Evolutionary conservation across 2,888 invertebrate species (phyloP), one percentile per base, ranked within the genome.

Genomic region (Troilus luridus): DNA sequence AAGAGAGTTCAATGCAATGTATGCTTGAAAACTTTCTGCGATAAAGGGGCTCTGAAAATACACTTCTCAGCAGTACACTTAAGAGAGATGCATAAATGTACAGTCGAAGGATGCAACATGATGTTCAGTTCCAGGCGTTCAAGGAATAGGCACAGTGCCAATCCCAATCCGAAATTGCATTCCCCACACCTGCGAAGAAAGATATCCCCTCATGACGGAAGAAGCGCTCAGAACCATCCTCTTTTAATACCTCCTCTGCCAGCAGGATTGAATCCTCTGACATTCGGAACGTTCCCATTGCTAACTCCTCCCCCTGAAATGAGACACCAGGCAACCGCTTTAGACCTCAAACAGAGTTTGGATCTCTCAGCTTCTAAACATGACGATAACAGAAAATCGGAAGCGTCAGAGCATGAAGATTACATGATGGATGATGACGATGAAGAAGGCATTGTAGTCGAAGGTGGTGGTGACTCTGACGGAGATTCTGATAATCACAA

Each of bases 71-170:
- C 99, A 0, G 99, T 99, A 17, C 99, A 99, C 94, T 95, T 99
- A 92, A 96, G 99, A 77, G 99, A 99, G 95, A 99, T 99, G 99
- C 99, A 99, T 94, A 98, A 98, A 94, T 99, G 99, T 94, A 99
- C 99, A 0, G 99, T 99, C 0, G 98, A 98, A 94, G 99, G 99
- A 0, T 99, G 99, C 95, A 99, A 98, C 94, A 99, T 99, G 98
- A 99, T 99, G 98, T 99, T 99, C 94, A 99, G 99, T 94, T 99
- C 99, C 19, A 95, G 99, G 93, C 95, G 99, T 93, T 98, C 98
- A 58, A 95, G 99, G 90, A 99, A 99, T 94, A 96, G 99, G 6
- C 99, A 99, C 94, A 98, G 98, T 94, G 99, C 99, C 17, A 99
- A 99, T 94, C 99, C 99, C 0, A 99, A 99, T 94, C 99, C 99